Evolutionary conservation across 2,113 vertebrate species (phyloP).

Genomic region (Rhinoderma darwinii): DNA sequence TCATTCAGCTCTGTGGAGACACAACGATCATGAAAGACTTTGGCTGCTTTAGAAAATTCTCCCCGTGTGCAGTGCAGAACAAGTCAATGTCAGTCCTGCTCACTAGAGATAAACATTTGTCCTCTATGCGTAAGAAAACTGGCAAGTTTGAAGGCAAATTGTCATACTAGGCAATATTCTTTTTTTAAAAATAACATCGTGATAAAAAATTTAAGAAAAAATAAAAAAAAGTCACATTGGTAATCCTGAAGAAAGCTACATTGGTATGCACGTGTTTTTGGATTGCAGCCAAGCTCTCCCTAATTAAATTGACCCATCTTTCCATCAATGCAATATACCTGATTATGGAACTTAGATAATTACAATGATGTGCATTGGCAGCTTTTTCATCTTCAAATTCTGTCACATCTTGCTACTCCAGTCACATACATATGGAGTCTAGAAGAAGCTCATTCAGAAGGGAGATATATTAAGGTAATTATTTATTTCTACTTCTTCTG

Average conservation of each 20-base stretch:
- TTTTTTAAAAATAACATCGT: not conserved
- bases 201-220: not conserved
- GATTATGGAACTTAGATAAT: slow-evolving; percentile 26
- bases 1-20: not conserved
- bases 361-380: slow-evolving; percentile 19
- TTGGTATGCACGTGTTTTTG: not conserved
- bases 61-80: not conserved
- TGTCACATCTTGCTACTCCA: slow-evolving; percentile 21
- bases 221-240: not conserved
- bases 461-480: slow-evolving; percentile 25
- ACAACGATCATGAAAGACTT: slow-evolving; percentile 35
- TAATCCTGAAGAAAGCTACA: not conserved
- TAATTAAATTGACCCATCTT: slow-evolving; percentile 47
- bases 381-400: not conserved
- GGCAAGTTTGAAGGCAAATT: not conserved
- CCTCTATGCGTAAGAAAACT: not conserved
- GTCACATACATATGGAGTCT: slow-evolving; percentile 20
- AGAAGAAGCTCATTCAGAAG: slow-evolving; percentile 35
- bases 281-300: slow-evolving; percentile 1
- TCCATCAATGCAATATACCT: slow-evolving; percentile 13
- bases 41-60: slow-evolving; percentile 10
- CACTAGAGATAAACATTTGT: slow-evolving; percentile 15
- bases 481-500: slow-evolving; percentile 34
- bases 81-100: slow-evolving; percentile 20
- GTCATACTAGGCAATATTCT: not conserved